Base-by-base conservation (phyloP, 2,888 invertebrate species). In the Acleris sparsana region DNA sequence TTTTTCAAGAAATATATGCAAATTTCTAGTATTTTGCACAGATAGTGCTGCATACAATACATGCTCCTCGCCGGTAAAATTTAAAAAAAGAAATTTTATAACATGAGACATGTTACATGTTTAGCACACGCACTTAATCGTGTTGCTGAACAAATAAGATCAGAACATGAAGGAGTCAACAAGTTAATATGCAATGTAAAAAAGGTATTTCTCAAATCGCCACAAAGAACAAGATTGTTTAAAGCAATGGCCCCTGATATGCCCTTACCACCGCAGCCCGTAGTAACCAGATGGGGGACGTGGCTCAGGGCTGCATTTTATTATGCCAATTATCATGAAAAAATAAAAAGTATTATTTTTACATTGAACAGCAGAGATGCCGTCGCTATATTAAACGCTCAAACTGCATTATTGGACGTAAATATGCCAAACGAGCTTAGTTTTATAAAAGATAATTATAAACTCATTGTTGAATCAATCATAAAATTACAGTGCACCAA, bases 51-150 rank as follows among this genome's bases (percentile, higher is more conserved):
- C 33, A 33, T 33, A 33, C 33, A 33, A 33, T 33, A 33, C 33
- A 33, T 33, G 33, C 33, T 33, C 11, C 33, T 33, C 33, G 33
- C 33, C 33, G 33, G 33, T 33, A 33, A 33, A 33, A 33, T 9
- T 33, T 33, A n/a, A n/a, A n/a, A n/a, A n/a, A n/a, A n/a, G n/a
- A n/a, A 33, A 33, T 9, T 33, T 33, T 33, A 33, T 53, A 53
- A 53, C 39, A 53, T 53, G 53, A 53, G 25, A 53, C 53, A 53
- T 53, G 53, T 53, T 53, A 53, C 53, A 29, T 53, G 53, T 53
- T 53, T 53, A 53, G 33, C 53, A 29, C 53, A 53, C 3, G 53
- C 33, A 33, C 11, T 33, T 11, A 33, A 33, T 33, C 33, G 33
- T 33, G 33, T 55, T 43, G 55, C 55, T 55, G 43, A 55, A 43